Evolutionary conservation across 2,888 invertebrate genomes (phyloP), one percentile per base, ranked within the genome.

Genomic region (Clivina fossor): DNA sequence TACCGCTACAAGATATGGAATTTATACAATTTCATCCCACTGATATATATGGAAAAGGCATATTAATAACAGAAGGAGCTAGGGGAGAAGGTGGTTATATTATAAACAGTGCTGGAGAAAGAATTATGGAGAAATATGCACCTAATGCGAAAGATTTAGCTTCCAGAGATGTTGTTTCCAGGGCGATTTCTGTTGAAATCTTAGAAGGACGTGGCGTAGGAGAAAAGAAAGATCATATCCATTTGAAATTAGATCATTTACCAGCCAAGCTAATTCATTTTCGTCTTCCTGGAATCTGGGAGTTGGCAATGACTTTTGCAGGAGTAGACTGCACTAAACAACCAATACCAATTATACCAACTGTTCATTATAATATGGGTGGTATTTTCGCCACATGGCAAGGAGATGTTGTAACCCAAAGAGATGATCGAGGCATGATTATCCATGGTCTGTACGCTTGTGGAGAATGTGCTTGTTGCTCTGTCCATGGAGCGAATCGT

Each of bases 11-110:
- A 73, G 98, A 98, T 76, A 83, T 97, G 80, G 98, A 98, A 77
- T 98, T 98, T 71, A 89, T 98, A 41, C 98, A 98, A 78, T 98
- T 98, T 77, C 98, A 98, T 73, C 98, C 98, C 1, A 98, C 98
- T 58, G 90, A 90, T 71, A 94, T 33, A 26, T 98, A 97, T 73
- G 96, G 96, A 4, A 94, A 93, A 55, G 97, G 98, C 1, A 95
- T 96, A 67, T 80, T 98, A 49, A 95, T 98, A 58, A 98, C 98
- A 1, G 97, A 98, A 75, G 97, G 92, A 0, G 90, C 90, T 65
- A 85, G 97, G 62, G 96, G 95, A 30, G 97, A 98, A 76, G 97
- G 97, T 54, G 97, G 97, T 1, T 96, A 87, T 75, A 79, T 98
- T 8, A 83, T 96, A 47, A 98, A 98, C 77, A 84, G 86, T 35